These are phyloP conservation scores for Agrotis clavis DNA, from an alignment of 2,888 invertebrate species.

Conservation along the genomic window DNA sequence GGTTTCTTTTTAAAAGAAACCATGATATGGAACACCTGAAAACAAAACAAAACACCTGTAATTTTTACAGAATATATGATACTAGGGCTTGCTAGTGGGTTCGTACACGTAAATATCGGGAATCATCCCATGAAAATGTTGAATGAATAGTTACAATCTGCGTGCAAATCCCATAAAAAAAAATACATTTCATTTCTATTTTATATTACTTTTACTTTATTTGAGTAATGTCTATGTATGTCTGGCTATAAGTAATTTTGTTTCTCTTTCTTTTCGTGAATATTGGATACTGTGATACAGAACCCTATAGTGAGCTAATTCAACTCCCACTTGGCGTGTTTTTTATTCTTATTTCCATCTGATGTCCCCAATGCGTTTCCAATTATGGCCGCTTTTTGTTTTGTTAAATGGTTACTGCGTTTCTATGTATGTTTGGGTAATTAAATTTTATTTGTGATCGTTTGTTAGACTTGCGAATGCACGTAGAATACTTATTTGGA, in stretches of 20 bases:
- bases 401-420: conserved; percentile 46
- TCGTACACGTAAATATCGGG: too few relatives aligned
- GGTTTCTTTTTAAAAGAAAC: background rate
- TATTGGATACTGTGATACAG: background rate
- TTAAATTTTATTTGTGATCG: conserved; percentile 52
- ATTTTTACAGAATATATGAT: background rate
- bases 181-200: background rate
- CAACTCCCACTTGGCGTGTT: background rate
- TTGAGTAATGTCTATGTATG: too few relatives aligned
- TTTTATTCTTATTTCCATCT: conserved; percentile 22
- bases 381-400: conserved; percentile 60
- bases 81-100: too few relatives aligned
- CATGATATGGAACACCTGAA: background rate
- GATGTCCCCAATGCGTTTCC: conserved; percentile 65
- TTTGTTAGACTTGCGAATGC: conserved; percentile 16
- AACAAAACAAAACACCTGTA: background rate
- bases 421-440: conserved; percentile 44
- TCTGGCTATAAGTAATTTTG: too few relatives aligned
- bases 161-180: background rate
- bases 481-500: conserved; percentile 9
- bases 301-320: background rate
- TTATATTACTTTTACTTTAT: too few relatives aligned
- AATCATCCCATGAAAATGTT: too few relatives aligned
- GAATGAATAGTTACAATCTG: too few relatives aligned
- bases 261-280: too few relatives aligned